Conservation (phyloP, 1,140 invertebrate species). For the Brachionus rubens region DNA sequence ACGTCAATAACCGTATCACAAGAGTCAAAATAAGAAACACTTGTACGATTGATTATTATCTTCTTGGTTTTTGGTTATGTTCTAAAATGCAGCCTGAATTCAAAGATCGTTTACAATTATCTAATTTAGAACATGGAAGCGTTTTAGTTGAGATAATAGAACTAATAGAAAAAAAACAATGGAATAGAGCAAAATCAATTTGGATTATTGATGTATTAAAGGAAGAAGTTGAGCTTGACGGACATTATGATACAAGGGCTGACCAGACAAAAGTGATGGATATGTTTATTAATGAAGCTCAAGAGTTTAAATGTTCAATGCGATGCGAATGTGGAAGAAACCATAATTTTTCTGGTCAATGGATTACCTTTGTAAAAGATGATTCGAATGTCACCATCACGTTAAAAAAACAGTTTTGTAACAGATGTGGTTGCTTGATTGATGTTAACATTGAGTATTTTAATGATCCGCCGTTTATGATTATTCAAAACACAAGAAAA, state of each 20-base stretch:
- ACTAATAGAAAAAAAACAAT: slow-evolving; percentile 2
- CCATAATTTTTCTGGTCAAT: neutral
- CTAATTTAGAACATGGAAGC: neutral
- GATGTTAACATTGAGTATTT: neutral
- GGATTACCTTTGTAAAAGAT: slow-evolving; percentile 11
- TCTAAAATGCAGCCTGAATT: neutral
- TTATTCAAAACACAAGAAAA: neutral
- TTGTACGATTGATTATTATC: neutral
- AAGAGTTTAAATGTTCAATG: neutral
- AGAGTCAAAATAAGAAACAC: slow-evolving; percentile 22
- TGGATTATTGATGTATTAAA: slow-evolving; percentile 15
- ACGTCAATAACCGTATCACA: neutral
- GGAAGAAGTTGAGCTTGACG: neutral
- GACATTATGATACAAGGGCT: neutral
- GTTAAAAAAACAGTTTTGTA: neutral
- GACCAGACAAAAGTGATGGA: neutral
- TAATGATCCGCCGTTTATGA: no score
- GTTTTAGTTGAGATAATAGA: neutral
- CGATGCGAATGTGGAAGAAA: neutral
- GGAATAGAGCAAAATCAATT: slow-evolving; percentile 15
- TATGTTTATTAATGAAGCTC: neutral
- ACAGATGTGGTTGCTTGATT: neutral
- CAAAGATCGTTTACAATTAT: neutral
- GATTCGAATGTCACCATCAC: neutral
- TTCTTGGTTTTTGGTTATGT: neutral